A percentile compares a stretch with the other conserved stretches of the same genome.
phyloP scores from a whole-genome alignment of 2,113 vertebrate genomes.

The Hyperopisus bebe region DNA sequence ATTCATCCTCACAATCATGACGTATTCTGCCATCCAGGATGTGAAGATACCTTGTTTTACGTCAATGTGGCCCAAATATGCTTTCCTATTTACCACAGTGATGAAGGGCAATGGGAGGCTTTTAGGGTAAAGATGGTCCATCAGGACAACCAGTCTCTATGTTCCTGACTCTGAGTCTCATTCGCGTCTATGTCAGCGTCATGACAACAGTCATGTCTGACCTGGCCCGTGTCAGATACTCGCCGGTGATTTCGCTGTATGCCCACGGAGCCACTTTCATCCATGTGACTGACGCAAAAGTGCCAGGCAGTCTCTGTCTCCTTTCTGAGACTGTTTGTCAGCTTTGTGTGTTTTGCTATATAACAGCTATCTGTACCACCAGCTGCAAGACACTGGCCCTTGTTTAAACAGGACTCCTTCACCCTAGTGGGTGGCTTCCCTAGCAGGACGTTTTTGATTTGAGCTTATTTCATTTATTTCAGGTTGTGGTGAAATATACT shows the following conservation, averaged over 20 bases:
- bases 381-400: neutral
- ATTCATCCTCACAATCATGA: neutral
- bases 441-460: neutral
- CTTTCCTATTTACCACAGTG: neutral
- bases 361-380: neutral
- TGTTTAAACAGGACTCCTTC: neutral
- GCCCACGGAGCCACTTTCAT: neutral
- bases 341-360: neutral
- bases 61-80: neutral
- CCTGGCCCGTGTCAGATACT: neutral
- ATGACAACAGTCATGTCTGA: neutral
- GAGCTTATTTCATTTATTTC: neutral
- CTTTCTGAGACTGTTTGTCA: neutral
- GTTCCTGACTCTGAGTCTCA: neutral
- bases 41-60: neutral
- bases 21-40: neutral
- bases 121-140: neutral
- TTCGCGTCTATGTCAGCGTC: neutral
- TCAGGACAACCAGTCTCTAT: neutral
- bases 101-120: neutral
- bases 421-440: neutral
- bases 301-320: neutral
- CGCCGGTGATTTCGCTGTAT: neutral
- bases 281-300: neutral
- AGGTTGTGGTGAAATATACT: neutral